Percentiles rank a stretch among this genome's conserved stretches.
Evolutionary conservation across 2,797 vertebrate genomes (phyloP).

Genomic region (Notoglanidium macrostoma): DNA sequence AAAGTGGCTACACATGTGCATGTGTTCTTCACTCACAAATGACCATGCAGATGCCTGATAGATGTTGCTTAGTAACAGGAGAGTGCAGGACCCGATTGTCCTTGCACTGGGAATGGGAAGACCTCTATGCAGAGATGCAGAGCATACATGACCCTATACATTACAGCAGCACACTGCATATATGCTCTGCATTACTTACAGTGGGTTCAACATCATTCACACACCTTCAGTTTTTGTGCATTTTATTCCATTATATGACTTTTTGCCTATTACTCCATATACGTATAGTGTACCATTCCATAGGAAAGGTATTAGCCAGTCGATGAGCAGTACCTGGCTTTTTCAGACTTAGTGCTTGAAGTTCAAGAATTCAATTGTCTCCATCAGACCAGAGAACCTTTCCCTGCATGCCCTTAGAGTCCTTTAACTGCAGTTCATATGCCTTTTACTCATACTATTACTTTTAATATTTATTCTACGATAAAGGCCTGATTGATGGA

Average conservation of each 20-base stretch:
- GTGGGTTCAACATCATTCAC: not conserved
- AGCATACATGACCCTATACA: not conserved
- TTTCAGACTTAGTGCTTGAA: not conserved
- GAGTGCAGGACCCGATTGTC: constrained; percentile 6
- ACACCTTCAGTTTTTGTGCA: not conserved
- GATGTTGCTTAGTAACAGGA: constrained; percentile 45
- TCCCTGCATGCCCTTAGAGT: not conserved
- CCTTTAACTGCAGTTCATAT: not conserved
- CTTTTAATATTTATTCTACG: not conserved
- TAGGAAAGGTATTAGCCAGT: not conserved
- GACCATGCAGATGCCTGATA: constrained; percentile 16
- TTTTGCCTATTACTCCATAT: too few relatives aligned
- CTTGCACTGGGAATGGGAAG: not conserved
- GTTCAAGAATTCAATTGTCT: not conserved
- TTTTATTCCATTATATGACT: not conserved
- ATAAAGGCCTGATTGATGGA: not conserved
- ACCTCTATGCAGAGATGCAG: not conserved
- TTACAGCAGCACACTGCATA: not conserved
- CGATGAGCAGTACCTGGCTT: not conserved
- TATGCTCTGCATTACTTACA: not conserved
- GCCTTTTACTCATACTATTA: too few relatives aligned
- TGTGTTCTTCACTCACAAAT: constrained; percentile 19
- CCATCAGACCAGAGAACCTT: not conserved
- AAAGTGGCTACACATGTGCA: not conserved
- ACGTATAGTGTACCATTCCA: not conserved